Conservation (phyloP, 2,888 invertebrate species). For the Acanthosepion esculentum region DNA sequence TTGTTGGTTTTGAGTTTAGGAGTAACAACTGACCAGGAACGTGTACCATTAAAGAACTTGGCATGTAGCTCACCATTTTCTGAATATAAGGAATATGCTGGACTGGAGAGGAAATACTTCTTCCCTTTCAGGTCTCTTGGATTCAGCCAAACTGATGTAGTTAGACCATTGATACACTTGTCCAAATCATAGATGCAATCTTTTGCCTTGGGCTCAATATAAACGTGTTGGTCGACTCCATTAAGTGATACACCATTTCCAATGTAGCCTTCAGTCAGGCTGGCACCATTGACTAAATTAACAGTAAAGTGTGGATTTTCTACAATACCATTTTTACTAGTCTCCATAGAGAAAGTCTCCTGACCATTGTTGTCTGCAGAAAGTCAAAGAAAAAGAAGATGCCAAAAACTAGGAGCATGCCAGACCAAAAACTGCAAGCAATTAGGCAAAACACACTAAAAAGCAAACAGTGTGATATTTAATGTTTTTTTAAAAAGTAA, state of each 20-base stretch:
- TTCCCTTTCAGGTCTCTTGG: constrained; percentile 61
- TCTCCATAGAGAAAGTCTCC: constrained; percentile 72
- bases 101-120: constrained; percentile 67
- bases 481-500: not conserved
- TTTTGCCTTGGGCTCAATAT: constrained; percentile 63
- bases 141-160: constrained; percentile 65
- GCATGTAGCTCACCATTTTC: constrained; percentile 64
- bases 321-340: constrained; percentile 59
- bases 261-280: constrained; percentile 62
- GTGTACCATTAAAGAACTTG: constrained; percentile 59
- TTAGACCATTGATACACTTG: constrained; percentile 65
- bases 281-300: constrained; percentile 67
- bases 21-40: constrained; percentile 66
- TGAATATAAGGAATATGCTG: constrained; percentile 69
- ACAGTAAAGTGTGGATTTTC: constrained; percentile 67
- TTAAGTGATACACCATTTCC: constrained; percentile 67
- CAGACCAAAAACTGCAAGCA: not conserved
- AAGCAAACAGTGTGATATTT: not conserved
- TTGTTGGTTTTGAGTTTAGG: constrained; percentile 56
- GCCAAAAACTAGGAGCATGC: not conserved
- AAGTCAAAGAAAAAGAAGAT: constrained; percentile 50
- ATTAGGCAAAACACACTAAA: constrained; percentile 11
- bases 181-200: constrained; percentile 69
- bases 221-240: constrained; percentile 66
- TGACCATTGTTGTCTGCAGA: constrained; percentile 68